Conservation (phyloP, 2,797 vertebrate genomes). For the Leptoclinus maculatus region DNA sequence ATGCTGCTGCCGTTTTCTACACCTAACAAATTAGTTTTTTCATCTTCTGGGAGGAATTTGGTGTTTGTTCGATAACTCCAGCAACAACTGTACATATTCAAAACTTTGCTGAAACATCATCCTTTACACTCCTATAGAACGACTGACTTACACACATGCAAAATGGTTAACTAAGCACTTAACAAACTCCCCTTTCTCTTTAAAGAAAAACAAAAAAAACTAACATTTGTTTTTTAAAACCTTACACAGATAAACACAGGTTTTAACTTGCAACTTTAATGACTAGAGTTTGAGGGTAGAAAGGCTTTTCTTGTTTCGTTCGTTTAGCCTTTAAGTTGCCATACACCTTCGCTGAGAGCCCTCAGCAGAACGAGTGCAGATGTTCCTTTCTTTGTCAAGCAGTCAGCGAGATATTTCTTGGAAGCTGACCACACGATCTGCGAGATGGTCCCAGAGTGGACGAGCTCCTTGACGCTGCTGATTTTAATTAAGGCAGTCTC, state of each 20-base stretch:
- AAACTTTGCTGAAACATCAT: background rate
- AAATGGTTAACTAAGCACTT: background rate
- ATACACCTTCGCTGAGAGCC: constrained; percentile 17
- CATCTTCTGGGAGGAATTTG: background rate
- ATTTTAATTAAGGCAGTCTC: background rate
- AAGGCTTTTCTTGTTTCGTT: background rate
- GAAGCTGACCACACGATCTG: background rate
- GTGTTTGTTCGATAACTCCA: background rate
- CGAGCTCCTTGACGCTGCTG: background rate
- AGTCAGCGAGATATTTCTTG: constrained; percentile 15
- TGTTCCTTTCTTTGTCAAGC: constrained; percentile 31
- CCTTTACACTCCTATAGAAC: background rate
- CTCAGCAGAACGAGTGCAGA: background rate
- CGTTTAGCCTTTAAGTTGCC: background rate
- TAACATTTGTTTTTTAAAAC: background rate
- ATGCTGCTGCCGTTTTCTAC: background rate
- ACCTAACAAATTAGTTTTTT: background rate
- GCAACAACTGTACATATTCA: background rate
- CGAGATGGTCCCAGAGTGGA: background rate
- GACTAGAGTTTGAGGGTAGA: background rate
- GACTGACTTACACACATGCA: background rate
- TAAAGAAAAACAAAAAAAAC: background rate
- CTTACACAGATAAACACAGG: background rate
- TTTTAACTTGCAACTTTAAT: background rate
- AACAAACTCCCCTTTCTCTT: background rate